Base-by-base conservation (phyloP, 1,140 invertebrate genomes). In the Lysiphlebus fabarum region DNA sequence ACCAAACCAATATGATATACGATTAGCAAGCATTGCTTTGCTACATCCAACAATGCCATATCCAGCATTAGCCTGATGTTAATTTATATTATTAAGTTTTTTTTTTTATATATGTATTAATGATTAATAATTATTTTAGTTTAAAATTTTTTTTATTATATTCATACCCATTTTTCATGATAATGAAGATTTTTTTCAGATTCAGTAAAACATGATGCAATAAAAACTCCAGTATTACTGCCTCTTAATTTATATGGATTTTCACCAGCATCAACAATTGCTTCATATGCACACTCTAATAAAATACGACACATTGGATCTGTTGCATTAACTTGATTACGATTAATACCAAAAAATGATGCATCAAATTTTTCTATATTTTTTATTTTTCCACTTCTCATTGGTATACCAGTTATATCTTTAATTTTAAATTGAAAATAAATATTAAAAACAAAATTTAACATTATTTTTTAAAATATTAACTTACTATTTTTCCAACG, bases 11-110 rank as follows among this genome's bases (percentile, higher is more conserved):
- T 89, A 90, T 0, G 92, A 96, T 36, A 97, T 84, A 54, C 94
- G 83, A 70, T 96, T 95, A 1, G 93, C 90, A 73, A 97, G 84
- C 92, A 97, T 96, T 7, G 92, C 90, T 57, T 92, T 84, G 65
- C 87, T 88, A 77, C 92, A 95, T 38, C 86, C 86, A 12, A 71
- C 74, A 14, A 79, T 73, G 58, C 78, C 76, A 43, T 73, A 76
- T 38, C 78, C 78, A 54, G 74, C 72, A 38, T 14, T 53, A 42
- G 14, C 12, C 9, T 26, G 37, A 41, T 45, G 10, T 40, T 37
- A 7, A n/a, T 37, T 42, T 41, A 60, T 54, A 11, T 3, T 45
- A 26, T 45, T 36, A 49, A 0, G 6, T 12, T n/a, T 6, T 41
- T 41, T 41, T 10, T 14, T 3, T 10, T n/a, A 40, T 10, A 17